A percentile compares a stretch with the other conserved stretches of the same genome.
Evolutionary conservation across 1,140 invertebrate genomes (phyloP).

Genomic region (Teleopsis dalmanni): DNA sequence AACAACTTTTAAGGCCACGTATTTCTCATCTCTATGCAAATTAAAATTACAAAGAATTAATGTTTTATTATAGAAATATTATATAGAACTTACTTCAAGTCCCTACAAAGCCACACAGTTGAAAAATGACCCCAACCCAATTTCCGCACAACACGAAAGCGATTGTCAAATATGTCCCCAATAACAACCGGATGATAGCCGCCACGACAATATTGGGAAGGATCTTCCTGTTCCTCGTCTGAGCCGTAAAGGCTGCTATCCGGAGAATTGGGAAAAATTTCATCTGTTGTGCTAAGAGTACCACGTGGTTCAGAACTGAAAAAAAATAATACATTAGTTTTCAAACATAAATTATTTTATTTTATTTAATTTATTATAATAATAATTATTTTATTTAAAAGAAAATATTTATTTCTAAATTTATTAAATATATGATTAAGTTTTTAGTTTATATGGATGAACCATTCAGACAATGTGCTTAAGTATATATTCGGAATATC

Average conservation of each 20-base stretch:
- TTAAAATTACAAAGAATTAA: not conserved
- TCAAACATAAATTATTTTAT: no score
- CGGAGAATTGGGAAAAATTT: slow-evolving; percentile 40
- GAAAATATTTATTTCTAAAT: no score
- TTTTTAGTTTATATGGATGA: no score
- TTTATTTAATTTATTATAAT: no score
- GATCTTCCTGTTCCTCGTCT: slow-evolving; percentile 94
- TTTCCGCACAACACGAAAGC: slow-evolving; percentile 93
- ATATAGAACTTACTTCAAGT: slow-evolving; percentile 52
- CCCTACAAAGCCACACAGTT: slow-evolving; percentile 96
- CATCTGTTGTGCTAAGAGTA: slow-evolving; percentile 36
- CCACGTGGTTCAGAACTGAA: slow-evolving; percentile 39
- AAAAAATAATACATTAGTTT: no score
- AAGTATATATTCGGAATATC: no score
- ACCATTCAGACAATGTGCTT: no score
- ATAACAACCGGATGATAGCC: slow-evolving; percentile 93
- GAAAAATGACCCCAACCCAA: slow-evolving; percentile 98
- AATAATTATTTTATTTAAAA: no score
- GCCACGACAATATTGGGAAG: slow-evolving; percentile 87
- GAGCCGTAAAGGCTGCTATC: slow-evolving; percentile 42
- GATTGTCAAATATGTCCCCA: slow-evolving; percentile 85
- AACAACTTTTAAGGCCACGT: slow-evolving; percentile 98
- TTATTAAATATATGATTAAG: no score
- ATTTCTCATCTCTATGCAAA: slow-evolving; percentile 68
- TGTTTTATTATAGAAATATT: not conserved